phyloP scores from a whole-genome alignment of 2,797 vertebrate species.

The Podarcis siculus region DNA sequence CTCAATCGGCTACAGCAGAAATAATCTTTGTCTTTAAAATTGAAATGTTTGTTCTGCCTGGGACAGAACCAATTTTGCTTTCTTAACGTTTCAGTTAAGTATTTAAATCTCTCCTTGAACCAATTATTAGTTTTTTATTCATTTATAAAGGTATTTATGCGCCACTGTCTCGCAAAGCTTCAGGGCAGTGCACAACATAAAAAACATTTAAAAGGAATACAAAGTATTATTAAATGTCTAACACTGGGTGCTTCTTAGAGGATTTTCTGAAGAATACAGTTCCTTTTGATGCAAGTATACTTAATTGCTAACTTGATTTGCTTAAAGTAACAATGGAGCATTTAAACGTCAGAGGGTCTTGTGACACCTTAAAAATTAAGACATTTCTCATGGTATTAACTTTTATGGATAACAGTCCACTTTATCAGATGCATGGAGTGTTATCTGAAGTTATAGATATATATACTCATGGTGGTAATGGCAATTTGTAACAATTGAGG shows the following conservation, averaged over 20 bases:
- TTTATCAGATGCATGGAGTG: background rate
- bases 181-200: too few relatives aligned
- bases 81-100: background rate
- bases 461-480: too few relatives aligned
- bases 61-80: background rate
- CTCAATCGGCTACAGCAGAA: background rate
- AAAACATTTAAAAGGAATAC: background rate
- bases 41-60: background rate
- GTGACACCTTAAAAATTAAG: too few relatives aligned
- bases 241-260: background rate
- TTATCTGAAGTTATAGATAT: background rate
- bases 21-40: background rate
- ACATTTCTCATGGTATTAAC: too few relatives aligned
- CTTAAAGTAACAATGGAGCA: background rate
- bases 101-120: background rate
- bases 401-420: too few relatives aligned
- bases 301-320: background rate
- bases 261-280: background rate
- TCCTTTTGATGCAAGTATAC: background rate
- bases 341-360: background rate
- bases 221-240: too few relatives aligned
- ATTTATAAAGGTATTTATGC: too few relatives aligned
- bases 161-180: too few relatives aligned
- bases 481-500: too few relatives aligned
- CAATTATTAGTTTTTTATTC: background rate